Conservation (phyloP, 2,113 vertebrate genomes). For the Andinoacara biseriatus region DNA sequence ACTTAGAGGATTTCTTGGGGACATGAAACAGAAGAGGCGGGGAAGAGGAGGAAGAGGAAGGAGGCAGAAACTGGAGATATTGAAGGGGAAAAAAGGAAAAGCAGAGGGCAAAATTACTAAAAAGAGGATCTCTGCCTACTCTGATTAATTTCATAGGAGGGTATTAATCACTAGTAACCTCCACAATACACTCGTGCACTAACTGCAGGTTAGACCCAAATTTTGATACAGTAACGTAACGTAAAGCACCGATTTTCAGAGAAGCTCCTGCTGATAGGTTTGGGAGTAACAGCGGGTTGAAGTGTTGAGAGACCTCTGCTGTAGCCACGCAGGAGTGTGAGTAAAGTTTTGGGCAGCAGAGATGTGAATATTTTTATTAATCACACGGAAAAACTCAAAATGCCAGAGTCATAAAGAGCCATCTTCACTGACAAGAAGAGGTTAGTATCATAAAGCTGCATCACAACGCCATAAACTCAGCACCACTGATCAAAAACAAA, state of each 20-base stretch:
- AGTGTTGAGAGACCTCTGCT: slow-evolving; percentile 51
- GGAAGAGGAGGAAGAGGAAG: slow-evolving; percentile 33
- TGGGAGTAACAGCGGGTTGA: neutral
- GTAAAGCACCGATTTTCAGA: neutral
- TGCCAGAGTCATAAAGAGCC: neutral
- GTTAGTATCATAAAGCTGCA: neutral
- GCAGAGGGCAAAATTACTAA: neutral
- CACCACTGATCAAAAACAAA: neutral
- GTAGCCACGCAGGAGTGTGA: neutral
- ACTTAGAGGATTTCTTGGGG: slow-evolving; percentile 63
- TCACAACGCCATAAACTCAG: neutral
- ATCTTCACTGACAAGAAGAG: neutral
- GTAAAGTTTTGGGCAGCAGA: neutral
- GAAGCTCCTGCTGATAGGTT: neutral
- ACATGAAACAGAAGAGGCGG: slow-evolving; percentile 9
- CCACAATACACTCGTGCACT: slow-evolving; percentile 3
- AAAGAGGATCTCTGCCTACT: neutral
- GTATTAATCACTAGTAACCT: neutral
- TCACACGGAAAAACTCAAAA: neutral
- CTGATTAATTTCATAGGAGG: slow-evolving; percentile 1
- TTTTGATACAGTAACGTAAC: slow-evolving; percentile 2
- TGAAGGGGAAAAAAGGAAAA: neutral
- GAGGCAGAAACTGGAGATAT: slow-evolving; percentile 17
- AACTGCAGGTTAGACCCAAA: neutral
- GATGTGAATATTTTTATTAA: neutral